These are phyloP conservation scores for Dicentrarchus labrax DNA, from an alignment of 2,113 vertebrate species.

Conservation along the genomic window DNA sequence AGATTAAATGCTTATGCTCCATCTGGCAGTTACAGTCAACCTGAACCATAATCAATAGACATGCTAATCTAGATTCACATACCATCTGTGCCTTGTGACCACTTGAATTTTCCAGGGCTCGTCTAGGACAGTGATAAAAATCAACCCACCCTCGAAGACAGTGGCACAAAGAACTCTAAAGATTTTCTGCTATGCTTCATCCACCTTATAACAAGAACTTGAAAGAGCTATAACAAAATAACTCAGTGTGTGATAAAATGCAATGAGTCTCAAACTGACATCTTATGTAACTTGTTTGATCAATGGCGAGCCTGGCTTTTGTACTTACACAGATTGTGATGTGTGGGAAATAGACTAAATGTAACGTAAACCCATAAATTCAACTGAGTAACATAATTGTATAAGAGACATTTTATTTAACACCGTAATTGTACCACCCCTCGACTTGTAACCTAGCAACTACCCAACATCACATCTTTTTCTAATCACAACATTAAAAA, in stretches of 20 bases:
- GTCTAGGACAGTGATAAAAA: constrained; percentile 45
- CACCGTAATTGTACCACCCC: neutral
- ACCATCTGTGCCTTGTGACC: constrained; percentile 52
- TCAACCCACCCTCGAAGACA: constrained; percentile 39
- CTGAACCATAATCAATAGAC: constrained; percentile 48
- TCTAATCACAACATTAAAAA: neutral
- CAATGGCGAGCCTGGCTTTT: constrained; percentile 5
- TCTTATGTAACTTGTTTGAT: constrained; percentile 30
- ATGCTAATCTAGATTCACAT: constrained; percentile 43
- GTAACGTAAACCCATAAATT: neutral
- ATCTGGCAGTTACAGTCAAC: constrained; percentile 50
- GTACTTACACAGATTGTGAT: neutral
- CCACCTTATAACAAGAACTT: constrained; percentile 40
- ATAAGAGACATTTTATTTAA: neutral
- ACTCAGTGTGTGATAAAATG: constrained; percentile 28
- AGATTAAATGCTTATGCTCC: constrained; percentile 45
- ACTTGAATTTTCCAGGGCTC: constrained; percentile 30
- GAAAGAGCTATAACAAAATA: constrained; percentile 36
- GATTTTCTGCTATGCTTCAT: constrained; percentile 49
- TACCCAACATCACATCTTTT: neutral
- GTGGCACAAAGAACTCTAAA: constrained; percentile 37
- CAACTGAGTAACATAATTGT: neutral
- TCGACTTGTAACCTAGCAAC: constrained; percentile 24
- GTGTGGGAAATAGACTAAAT: neutral
- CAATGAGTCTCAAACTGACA: constrained; percentile 7